Base-by-base conservation (phyloP, 2,797 vertebrate genomes). In the Pseudochromis fuscus region DNA sequence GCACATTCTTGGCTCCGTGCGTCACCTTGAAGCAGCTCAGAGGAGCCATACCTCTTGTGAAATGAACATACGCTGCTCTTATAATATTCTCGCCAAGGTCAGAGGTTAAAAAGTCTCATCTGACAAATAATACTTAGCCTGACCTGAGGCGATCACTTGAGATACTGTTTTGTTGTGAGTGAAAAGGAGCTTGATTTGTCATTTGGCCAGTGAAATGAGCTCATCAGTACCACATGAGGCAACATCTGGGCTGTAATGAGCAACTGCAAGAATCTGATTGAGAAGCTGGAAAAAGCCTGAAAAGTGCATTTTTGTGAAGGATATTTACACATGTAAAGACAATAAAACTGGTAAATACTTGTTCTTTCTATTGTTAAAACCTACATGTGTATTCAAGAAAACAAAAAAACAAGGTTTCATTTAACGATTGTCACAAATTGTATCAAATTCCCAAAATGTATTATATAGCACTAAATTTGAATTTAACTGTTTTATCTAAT, bases 171-270 rank as follows among this genome's bases (percentile, higher is more conserved):
- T 76, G 62, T 70, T 77, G 51, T 42, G 55, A 70, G 72, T 75
- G 79, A 85, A 56, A 84, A 71, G 65, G 53, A 66, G 70, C 52
- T 79, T 60, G 74, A 86, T 74, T 83, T 87, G 87, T 85, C 84
- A 7, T 44, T 77, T 58, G 45, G 83, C 89, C 88, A 82, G 69
- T 67, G 67, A 80, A 75, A 83, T 91, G 87, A 91, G 82, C 79
- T 91, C 88, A 91, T 86, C 79, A 46, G 73, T 72, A 75, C 69
- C 73, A 79, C 85, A 75, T 84, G 85, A 90, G 75, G 83, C 77
- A 88, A 90, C 85, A 87, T 85, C 85, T 89, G 87, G 71, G 76
- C 25, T 42, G 75, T 70, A 70, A 87, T 80, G 83, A 78, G 67
- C 85, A 87, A 87, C 76, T 60, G 65, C 59, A 67, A 72, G 57